Conservation (phyloP, 1,140 invertebrate species). For the Drosophila sp. region DNA sequence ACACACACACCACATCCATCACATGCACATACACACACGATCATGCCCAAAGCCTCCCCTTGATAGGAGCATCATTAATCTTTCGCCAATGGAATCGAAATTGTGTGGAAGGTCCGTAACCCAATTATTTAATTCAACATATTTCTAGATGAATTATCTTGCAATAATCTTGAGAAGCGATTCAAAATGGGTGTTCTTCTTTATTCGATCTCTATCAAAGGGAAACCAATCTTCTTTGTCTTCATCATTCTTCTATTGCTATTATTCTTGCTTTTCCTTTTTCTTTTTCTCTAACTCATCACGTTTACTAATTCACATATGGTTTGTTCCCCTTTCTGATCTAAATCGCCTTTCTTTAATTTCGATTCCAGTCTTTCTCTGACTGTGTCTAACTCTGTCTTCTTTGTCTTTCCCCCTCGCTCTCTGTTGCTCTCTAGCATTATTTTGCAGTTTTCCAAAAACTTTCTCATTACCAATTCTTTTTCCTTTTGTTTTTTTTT, state of each 20-base stretch:
- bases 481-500: constrained; percentile 21
- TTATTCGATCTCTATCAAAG: no score
- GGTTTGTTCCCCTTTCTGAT: background rate
- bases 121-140: no score
- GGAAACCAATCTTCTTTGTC: no score
- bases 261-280: no score
- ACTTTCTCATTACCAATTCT: constrained; percentile 21
- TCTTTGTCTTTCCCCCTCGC: constrained; percentile 4
- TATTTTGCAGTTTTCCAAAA: background rate
- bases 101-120: background rate
- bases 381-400: background rate
- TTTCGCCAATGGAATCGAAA: constrained; percentile 4
- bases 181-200: no score
- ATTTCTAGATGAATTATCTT: no score
- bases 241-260: no score
- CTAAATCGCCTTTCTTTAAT: background rate
- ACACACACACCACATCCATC: constrained; percentile 21
- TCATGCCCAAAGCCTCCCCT: background rate
- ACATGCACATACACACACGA: background rate
- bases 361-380: background rate
- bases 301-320: no score
- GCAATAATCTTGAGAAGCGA: no score
- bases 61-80: background rate
- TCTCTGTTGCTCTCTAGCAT: constrained; percentile 18
- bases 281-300: no score